Evolutionary conservation across 1,140 invertebrate genomes (phyloP).

Genomic region (Aphaenogaster ashmeadi): DNA sequence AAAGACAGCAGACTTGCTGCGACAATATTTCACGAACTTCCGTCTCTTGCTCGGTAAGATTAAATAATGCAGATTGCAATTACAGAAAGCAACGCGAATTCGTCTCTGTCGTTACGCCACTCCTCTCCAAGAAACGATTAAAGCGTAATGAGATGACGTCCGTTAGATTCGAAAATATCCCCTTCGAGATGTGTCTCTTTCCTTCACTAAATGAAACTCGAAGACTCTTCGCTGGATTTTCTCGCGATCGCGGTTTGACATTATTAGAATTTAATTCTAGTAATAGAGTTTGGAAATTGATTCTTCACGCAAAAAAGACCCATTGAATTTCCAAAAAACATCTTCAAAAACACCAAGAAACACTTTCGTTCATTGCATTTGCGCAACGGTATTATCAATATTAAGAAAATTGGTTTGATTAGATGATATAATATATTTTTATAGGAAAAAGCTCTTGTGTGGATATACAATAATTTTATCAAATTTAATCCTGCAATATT

Average conservation of each 20-base stretch:
- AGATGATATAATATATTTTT: background rate
- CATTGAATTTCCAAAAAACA: background rate
- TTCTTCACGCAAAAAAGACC: background rate
- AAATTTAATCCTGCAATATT: background rate
- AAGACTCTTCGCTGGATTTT: constrained; percentile 2
- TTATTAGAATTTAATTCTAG: constrained; percentile 2
- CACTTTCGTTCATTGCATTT: background rate
- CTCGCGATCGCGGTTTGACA: background rate
- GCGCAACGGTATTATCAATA: background rate
- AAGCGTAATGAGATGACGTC: constrained; percentile 53
- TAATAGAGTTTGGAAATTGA: background rate
- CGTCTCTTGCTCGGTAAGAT: constrained; percentile 45
- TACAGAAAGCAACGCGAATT: constrained; percentile 52
- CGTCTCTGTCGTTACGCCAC: constrained; percentile 43
- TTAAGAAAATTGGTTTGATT: background rate
- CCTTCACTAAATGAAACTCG: background rate
- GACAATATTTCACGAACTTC: constrained; percentile 65
- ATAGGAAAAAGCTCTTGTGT: background rate
- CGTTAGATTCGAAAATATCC: constrained; percentile 59
- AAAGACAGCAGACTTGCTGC: constrained; percentile 2
- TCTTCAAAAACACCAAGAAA: background rate
- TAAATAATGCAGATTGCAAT: constrained; percentile 71
- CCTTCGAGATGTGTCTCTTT: constrained; percentile 45
- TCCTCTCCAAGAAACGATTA: constrained; percentile 52
- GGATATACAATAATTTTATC: background rate